Conservation (phyloP, 1,140 invertebrate genomes). For the Polyergus mexicanus region DNA sequence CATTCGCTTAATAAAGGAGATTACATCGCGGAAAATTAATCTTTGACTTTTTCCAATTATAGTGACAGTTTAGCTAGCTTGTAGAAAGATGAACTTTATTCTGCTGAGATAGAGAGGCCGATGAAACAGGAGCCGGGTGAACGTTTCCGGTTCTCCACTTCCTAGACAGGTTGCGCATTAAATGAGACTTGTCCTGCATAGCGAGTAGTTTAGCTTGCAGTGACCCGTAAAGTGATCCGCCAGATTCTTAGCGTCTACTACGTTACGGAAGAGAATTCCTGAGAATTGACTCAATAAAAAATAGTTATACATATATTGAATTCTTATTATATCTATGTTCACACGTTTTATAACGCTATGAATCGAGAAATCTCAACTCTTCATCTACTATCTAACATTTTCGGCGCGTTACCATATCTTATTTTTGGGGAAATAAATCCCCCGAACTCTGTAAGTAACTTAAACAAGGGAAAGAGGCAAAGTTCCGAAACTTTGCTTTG, state of each 20-base stretch:
- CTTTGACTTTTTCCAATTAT: neutral
- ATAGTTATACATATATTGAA: too few relatives aligned
- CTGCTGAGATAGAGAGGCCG: neutral
- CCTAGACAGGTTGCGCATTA: neutral
- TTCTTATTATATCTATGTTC: too few relatives aligned
- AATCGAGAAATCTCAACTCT: neutral
- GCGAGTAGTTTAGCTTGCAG: constrained; percentile 28
- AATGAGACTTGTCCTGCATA: constrained; percentile 31
- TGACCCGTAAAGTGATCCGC: constrained; percentile 52
- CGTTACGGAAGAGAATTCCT: neutral
- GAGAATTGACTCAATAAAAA: too few relatives aligned
- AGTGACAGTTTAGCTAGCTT: neutral
- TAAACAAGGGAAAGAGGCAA: neutral
- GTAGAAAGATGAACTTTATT: neutral
- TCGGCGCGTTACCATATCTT: neutral
- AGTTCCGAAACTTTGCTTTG: constrained; percentile 17
- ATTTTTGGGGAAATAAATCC: neutral
- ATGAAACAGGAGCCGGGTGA: constrained; percentile 29
- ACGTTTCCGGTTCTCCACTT: constrained; percentile 38
- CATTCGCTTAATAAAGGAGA: neutral
- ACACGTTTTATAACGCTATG: too few relatives aligned
- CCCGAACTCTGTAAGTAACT: constrained; percentile 5
- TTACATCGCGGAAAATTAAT: neutral
- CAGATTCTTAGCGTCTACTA: constrained; percentile 33
- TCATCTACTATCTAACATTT: neutral